Conservation (phyloP, 2,888 invertebrate species). For the Calliphora vomitoria region DNA sequence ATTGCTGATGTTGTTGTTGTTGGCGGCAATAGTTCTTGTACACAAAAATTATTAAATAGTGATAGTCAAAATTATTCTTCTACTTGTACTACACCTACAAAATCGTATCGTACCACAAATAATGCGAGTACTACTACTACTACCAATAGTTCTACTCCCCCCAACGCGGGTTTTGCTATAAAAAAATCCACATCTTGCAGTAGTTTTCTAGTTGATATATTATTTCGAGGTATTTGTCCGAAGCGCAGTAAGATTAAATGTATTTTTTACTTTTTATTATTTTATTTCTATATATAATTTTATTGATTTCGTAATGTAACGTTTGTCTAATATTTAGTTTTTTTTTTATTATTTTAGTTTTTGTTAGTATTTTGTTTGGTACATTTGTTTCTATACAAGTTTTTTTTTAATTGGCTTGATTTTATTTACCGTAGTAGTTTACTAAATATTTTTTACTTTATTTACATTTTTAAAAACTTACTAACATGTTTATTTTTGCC, state of each 20-base stretch:
- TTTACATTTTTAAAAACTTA: slow-evolving; percentile 70
- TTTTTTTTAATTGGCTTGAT: slow-evolving; percentile 57
- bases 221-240: slow-evolving; percentile 85
- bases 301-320: slow-evolving; percentile 72
- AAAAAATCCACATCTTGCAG: slow-evolving; percentile 85
- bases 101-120: slow-evolving; percentile 74
- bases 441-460: slow-evolving; percentile 31
- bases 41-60: slow-evolving; percentile 68
- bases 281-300: slow-evolving; percentile 54
- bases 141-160: slow-evolving; percentile 54
- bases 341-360: slow-evolving; percentile 13
- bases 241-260: slow-evolving; percentile 82
- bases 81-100: slow-evolving; percentile 74
- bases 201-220: slow-evolving; percentile 85
- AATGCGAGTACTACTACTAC: slow-evolving; percentile 75
- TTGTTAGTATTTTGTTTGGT: slow-evolving; percentile 47
- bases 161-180: slow-evolving; percentile 80
- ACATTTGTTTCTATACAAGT: neutral
- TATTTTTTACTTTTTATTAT: slow-evolving; percentile 69
- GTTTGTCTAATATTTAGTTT: slow-evolving; percentile 36
- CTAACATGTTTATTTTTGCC: slow-evolving; percentile 57
- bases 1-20: slow-evolving; percentile 51
- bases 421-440: slow-evolving; percentile 24
- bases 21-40: slow-evolving; percentile 61
- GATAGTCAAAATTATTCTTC: slow-evolving; percentile 70